These are phyloP conservation scores for Drepana falcataria DNA, from an alignment of 2,888 invertebrate genomes.

Conservation along the genomic window DNA sequence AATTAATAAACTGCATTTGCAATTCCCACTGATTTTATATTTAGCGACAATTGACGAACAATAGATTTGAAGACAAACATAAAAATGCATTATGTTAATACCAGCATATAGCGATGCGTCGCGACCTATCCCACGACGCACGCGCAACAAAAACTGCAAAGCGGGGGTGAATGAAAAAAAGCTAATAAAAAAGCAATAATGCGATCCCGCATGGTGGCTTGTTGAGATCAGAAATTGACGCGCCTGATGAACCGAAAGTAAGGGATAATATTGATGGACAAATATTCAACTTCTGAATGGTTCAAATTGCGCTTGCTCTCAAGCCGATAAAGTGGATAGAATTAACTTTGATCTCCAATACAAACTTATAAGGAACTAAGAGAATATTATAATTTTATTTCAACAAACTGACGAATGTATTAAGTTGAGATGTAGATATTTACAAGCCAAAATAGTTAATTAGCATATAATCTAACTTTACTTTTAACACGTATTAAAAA, in stretches of 20 bases:
- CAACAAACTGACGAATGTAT: too few relatives aligned
- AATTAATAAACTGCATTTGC: constrained; percentile 9
- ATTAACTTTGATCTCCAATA: not conserved
- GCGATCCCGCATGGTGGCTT: constrained; percentile 75
- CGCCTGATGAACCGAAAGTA: constrained; percentile 64
- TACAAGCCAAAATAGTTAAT: too few relatives aligned
- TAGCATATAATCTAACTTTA: too few relatives aligned
- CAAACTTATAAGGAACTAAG: too few relatives aligned
- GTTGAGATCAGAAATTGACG: constrained; percentile 71
- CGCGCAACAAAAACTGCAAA: constrained; percentile 67
- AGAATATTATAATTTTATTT: too few relatives aligned
- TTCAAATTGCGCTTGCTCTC: not conserved
- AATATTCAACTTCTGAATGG: not conserved
- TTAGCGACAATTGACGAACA: constrained; percentile 53
- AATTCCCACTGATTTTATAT: constrained; percentile 28
- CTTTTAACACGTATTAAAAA: not conserved
- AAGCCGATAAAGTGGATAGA: not conserved
- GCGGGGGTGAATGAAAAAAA: constrained; percentile 61
- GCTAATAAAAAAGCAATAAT: constrained; percentile 78
- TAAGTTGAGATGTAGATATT: too few relatives aligned
- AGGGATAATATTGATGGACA: constrained; percentile 26
- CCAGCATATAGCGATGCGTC: constrained; percentile 65
- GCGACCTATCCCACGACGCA: constrained; percentile 74
- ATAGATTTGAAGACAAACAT: constrained; percentile 37
- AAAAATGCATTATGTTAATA: constrained; percentile 73